A percentile compares a stretch with the other conserved stretches of the same genome.
phyloP scores from a whole-genome alignment of 2,113 vertebrate genomes.

The Condylura cristata region DNA sequence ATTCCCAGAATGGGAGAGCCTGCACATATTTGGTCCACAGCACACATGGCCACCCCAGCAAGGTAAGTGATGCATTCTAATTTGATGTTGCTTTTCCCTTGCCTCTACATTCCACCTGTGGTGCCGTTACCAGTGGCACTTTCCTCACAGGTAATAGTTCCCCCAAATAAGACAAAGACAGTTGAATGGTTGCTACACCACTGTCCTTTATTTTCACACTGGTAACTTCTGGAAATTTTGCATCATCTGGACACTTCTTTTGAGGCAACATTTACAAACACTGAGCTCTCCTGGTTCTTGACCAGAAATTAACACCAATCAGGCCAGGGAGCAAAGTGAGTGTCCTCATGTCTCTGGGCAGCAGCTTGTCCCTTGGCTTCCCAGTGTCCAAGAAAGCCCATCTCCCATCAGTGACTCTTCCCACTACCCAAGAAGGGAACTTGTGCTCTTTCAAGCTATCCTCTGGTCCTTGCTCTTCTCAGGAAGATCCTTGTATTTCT shows the following conservation, averaged over 20 bases:
- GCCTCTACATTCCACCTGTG: background rate
- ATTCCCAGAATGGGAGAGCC: background rate
- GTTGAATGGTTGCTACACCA: background rate
- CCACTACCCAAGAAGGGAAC: background rate
- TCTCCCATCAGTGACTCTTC: background rate
- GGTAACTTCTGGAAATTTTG: background rate
- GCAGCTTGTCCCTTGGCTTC: background rate
- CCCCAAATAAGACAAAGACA: background rate
- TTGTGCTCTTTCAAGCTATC: background rate
- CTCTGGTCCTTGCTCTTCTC: background rate
- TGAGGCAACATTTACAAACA: background rate
- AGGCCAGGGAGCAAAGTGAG: background rate
- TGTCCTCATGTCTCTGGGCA: background rate
- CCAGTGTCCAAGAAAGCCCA: background rate
- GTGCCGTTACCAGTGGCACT: background rate
- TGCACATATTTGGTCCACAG: slow-evolving; percentile 1
- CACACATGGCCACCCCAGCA: background rate
- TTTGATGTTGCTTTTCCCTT: background rate
- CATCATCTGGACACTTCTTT: background rate
- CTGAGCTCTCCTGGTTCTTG: background rate
- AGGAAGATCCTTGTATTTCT: background rate
- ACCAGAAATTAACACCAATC: background rate
- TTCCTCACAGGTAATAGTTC: background rate
- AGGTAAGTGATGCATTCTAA: background rate
- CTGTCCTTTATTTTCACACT: background rate